phyloP scores from a whole-genome alignment of 2,888 invertebrate species.

The Phyllotreta cruciferae region DNA sequence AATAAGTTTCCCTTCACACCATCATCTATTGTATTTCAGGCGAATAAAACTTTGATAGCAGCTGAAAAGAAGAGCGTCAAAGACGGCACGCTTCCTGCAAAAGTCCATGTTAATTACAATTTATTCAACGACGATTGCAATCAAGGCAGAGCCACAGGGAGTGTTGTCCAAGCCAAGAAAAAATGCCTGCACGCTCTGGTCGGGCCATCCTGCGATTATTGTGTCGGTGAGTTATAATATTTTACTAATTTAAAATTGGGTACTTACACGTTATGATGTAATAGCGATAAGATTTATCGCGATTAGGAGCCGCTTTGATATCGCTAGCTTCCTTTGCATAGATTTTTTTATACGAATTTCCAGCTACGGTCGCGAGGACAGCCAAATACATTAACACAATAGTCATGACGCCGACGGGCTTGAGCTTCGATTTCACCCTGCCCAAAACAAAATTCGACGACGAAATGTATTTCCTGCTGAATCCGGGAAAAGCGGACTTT shows the following conservation, averaged over 20 bases:
- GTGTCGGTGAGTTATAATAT: slow-evolving; percentile 70
- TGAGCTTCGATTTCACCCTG: slow-evolving; percentile 78
- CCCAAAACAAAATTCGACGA: slow-evolving; percentile 73
- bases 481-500: slow-evolving; percentile 77
- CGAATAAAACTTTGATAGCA: slow-evolving; percentile 68
- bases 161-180: slow-evolving; percentile 70
- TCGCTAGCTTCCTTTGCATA: too few relatives aligned
- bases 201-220: slow-evolving; percentile 83
- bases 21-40: slow-evolving; percentile 57
- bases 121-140: slow-evolving; percentile 77
- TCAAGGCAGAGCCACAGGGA: slow-evolving; percentile 74
- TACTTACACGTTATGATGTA: too few relatives aligned
- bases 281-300: too few relatives aligned
- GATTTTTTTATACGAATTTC: slow-evolving; percentile 37
- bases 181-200: slow-evolving; percentile 79
- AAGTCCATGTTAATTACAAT: slow-evolving; percentile 68
- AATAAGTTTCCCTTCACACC: too few relatives aligned
- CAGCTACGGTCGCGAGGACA: slow-evolving; percentile 82
- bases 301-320: too few relatives aligned
- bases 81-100: slow-evolving; percentile 64
- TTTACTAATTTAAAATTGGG: too few relatives aligned
- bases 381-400: slow-evolving; percentile 81
- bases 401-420: slow-evolving; percentile 80
- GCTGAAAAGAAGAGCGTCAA: slow-evolving; percentile 66
- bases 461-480: slow-evolving; percentile 81